These are phyloP conservation scores for Pangasius macronema DNA, from an alignment of 2,797 vertebrate genomes.

Conservation along the genomic window DNA sequence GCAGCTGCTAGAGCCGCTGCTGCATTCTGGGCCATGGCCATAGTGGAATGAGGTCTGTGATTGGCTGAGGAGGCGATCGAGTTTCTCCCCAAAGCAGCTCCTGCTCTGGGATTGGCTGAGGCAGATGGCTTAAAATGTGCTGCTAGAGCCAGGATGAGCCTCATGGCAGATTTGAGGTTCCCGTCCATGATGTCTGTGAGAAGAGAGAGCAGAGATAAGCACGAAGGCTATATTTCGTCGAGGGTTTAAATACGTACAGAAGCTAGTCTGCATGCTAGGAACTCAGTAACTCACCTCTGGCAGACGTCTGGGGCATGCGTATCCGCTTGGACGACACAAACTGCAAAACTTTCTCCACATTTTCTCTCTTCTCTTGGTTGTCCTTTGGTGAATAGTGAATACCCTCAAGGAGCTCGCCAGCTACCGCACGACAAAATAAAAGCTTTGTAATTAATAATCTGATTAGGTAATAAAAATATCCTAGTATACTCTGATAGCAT, in stretches of 20 bases:
- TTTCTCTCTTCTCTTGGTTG: conserved; percentile 89
- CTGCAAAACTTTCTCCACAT: conserved; percentile 91
- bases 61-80: conserved; percentile 57
- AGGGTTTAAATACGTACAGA: conserved; percentile 5
- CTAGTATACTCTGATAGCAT: neutral
- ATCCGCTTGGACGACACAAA: conserved; percentile 93
- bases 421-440: conserved; percentile 64
- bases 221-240: neutral
- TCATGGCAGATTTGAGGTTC: conserved; percentile 94
- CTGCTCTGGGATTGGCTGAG: conserved; percentile 71
- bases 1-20: conserved; percentile 84
- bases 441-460: neutral
- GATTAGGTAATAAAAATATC: too few relatives aligned
- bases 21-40: conserved; percentile 88
- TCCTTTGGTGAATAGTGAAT: conserved; percentile 78
- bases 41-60: conserved; percentile 84
- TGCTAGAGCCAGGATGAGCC: conserved; percentile 92
- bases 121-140: conserved; percentile 93
- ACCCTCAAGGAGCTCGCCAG: conserved; percentile 87
- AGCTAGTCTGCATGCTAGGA: neutral
- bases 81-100: conserved; percentile 61
- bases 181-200: conserved; percentile 91
- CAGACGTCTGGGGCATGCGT: conserved; percentile 94
- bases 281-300: conserved; percentile 77
- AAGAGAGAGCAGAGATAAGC: conserved; percentile 9